Evolutionary conservation across 1,140 invertebrate species (phyloP).

Genomic region (Zelostemma sp.): DNA sequence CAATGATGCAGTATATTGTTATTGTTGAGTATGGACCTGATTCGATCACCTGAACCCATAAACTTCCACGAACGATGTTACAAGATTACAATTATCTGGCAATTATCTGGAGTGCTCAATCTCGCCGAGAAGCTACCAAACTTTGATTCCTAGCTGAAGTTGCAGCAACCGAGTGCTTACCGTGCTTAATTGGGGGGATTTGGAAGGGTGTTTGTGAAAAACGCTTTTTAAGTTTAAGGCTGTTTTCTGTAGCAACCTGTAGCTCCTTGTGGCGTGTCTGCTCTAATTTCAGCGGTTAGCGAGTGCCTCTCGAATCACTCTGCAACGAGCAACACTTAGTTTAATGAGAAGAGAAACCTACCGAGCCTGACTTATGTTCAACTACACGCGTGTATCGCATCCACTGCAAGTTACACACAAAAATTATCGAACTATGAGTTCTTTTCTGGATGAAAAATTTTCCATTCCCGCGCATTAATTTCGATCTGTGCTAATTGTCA

Average conservation of each 20-base stretch:
- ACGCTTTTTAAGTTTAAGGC: slow-evolving; percentile 62
- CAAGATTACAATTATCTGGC: slow-evolving; percentile 20
- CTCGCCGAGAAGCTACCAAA: slow-evolving; percentile 26
- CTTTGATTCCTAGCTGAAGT: slow-evolving; percentile 42
- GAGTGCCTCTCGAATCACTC: slow-evolving; percentile 63
- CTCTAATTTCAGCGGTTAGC: slow-evolving; percentile 57
- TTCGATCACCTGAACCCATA: neutral
- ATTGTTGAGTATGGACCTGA: neutral
- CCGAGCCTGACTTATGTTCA: slow-evolving; percentile 49
- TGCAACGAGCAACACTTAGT: slow-evolving; percentile 66
- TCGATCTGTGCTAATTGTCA: too few species aligned
- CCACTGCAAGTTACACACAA: slow-evolving; percentile 24
- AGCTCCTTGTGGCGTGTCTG: slow-evolving; percentile 60
- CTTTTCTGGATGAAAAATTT: slow-evolving; percentile 4
- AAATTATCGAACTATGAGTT: neutral
- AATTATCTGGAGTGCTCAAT: slow-evolving; percentile 33
- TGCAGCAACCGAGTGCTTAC: slow-evolving; percentile 21
- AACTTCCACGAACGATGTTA: slow-evolving; percentile 15
- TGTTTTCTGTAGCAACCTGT: slow-evolving; percentile 64
- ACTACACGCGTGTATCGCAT: slow-evolving; percentile 30
- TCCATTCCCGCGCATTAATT: too few species aligned
- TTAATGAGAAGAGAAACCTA: slow-evolving; percentile 65
- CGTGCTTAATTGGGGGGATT: slow-evolving; percentile 44
- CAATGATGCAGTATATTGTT: neutral
- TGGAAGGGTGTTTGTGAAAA: slow-evolving; percentile 55